Evolutionary conservation across 1,140 invertebrate genomes (phyloP).

Genomic region (Hyles euphorbiae): DNA sequence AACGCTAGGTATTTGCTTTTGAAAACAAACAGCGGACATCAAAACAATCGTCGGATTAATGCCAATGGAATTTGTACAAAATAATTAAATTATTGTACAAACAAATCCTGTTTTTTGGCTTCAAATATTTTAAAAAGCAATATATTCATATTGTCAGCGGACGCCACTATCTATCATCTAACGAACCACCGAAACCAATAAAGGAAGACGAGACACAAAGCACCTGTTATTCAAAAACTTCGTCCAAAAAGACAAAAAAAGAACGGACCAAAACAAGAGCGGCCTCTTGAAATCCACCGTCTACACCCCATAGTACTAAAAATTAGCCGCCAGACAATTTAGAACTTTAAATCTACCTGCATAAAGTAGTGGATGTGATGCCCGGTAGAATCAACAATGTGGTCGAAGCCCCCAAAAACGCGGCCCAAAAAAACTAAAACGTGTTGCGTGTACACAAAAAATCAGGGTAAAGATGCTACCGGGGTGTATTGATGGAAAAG

Average conservation of each 20-base stretch:
- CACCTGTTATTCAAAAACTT: constrained; percentile 19
- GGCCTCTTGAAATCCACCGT: constrained; percentile 9
- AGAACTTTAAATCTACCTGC: neutral
- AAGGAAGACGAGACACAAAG: constrained; percentile 14
- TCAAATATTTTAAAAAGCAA: too few species aligned
- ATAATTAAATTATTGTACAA: too few species aligned
- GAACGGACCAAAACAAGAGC: constrained; percentile 11
- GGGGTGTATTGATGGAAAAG: neutral
- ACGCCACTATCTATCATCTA: constrained; percentile 6
- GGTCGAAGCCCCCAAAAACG: neutral
- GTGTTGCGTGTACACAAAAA: constrained; percentile 6
- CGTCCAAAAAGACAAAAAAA: constrained; percentile 13
- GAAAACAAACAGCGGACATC: too few species aligned
- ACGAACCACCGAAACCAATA: constrained; percentile 8
- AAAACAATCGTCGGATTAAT: too few species aligned
- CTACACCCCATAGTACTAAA: too few species aligned
- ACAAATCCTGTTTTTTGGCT: neutral
- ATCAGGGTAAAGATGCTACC: neutral
- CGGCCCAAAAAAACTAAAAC: neutral
- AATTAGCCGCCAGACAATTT: too few species aligned
- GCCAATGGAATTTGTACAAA: too few species aligned
- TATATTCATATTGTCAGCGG: too few species aligned
- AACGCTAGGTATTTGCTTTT: too few species aligned
- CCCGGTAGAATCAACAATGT: neutral
- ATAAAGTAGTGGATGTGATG: neutral